A percentile compares a stretch with the other conserved stretches of the same genome.
Evolutionary conservation across 2,888 invertebrate genomes (phyloP).

Genomic region (Oligia latruncula): DNA sequence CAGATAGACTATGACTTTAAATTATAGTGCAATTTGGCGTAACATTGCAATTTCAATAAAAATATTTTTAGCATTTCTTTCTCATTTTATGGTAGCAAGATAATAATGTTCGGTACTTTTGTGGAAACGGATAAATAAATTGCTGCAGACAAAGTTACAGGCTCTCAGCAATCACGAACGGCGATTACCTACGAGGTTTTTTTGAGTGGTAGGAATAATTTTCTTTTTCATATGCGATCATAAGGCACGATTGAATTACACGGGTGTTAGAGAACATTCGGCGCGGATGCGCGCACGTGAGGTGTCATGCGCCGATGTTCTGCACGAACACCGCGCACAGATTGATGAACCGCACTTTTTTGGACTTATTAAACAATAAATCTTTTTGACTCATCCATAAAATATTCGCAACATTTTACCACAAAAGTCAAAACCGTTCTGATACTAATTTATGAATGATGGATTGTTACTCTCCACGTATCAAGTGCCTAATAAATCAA

Average conservation of each 20-base stretch:
- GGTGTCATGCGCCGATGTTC: constrained; percentile 63
- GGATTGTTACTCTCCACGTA: constrained; percentile 8
- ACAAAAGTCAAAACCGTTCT: constrained; percentile 37
- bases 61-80: constrained; percentile 39
- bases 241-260: constrained; percentile 79
- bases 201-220: constrained; percentile 67
- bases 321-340: constrained; percentile 69
- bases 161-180: constrained; percentile 65
- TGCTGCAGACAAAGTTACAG: constrained; percentile 60
- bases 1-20: constrained; percentile 20
- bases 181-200: constrained; percentile 66
- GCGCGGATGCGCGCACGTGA: constrained; percentile 74
- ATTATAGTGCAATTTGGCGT: constrained; percentile 49
- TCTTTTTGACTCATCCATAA: constrained; percentile 47
- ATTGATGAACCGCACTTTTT: constrained; percentile 68
- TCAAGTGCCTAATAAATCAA: constrained; percentile 49
- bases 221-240: constrained; percentile 68
- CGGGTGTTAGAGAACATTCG: constrained; percentile 80
- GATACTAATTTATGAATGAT: constrained; percentile 51
- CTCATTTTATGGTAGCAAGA: constrained; percentile 53
- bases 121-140: constrained; percentile 63
- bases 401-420: constrained; percentile 35
- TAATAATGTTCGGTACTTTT: constrained; percentile 52
- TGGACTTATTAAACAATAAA: constrained; percentile 48
- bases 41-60: constrained; percentile 46